A percentile compares a stretch with the other conserved stretches of the same genome.
Conservation (phyloP, 2,888 invertebrate genomes). For the Cylloceria caligata region DNA sequence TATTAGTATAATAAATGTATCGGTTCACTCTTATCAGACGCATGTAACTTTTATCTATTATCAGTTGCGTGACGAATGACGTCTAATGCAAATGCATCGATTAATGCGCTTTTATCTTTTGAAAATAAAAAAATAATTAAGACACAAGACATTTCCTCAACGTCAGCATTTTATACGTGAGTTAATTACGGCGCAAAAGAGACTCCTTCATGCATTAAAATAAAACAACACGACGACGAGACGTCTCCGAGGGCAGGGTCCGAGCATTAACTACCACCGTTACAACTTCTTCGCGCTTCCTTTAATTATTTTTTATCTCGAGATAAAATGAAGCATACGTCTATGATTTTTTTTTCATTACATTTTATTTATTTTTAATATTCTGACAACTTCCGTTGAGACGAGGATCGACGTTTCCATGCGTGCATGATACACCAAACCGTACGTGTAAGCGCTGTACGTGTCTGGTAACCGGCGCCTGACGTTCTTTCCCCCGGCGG, state of each 20-base stretch:
- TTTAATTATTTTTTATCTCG: constrained; percentile 20
- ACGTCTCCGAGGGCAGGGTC: constrained; percentile 5
- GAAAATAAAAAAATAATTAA: constrained; percentile 35
- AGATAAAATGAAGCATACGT: no score
- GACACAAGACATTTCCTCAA: constrained; percentile 24
- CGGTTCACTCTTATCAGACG: constrained; percentile 26
- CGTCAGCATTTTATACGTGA: constrained; percentile 25
- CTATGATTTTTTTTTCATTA: neutral
- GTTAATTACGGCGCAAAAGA: constrained; percentile 51
- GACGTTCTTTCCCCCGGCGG: constrained; percentile 52
- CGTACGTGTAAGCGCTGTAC: constrained; percentile 21
- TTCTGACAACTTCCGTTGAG: constrained; percentile 17
- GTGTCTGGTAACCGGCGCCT: constrained; percentile 47
- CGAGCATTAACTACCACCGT: neutral
- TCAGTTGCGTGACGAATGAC: constrained; percentile 31
- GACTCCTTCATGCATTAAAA: constrained; percentile 49
- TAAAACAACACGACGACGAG: constrained; percentile 34
- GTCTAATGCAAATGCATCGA: constrained; percentile 20
- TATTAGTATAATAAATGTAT: constrained; percentile 35
- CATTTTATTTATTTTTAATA: constrained; percentile 7
- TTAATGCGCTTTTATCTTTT: neutral
- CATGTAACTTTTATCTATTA: constrained; percentile 33
- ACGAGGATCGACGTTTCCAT: constrained; percentile 63
- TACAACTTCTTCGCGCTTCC: neutral
- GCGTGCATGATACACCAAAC: no score